A percentile compares a stretch with the other conserved stretches of the same genome.
Evolutionary conservation across 64 coral and sea anemone species (phyloP).

Genomic region (Montipora capricornis): DNA sequence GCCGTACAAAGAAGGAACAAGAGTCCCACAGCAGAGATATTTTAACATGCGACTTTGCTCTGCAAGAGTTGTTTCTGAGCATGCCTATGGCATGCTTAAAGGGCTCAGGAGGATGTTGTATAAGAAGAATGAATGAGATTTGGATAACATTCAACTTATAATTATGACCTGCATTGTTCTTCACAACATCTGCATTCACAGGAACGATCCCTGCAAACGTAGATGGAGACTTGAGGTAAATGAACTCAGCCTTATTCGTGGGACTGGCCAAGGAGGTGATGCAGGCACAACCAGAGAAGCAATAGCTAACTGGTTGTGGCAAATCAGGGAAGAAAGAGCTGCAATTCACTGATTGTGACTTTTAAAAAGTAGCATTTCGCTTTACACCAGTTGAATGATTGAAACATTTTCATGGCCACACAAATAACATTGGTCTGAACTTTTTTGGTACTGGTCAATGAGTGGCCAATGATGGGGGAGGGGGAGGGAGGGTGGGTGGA

Average conservation of each 20-base stretch:
- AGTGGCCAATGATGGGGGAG: too few relatives aligned
- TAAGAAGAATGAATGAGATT: constrained; percentile 69
- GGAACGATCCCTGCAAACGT: constrained; percentile 38
- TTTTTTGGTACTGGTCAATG: too few relatives aligned
- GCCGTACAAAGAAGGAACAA: constrained; percentile 47
- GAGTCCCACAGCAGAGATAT: constrained; percentile 26
- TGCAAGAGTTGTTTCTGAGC: constrained; percentile 37
- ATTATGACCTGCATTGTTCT: constrained; percentile 66
- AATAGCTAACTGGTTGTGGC: constrained; percentile 31
- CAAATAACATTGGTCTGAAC: too few relatives aligned
- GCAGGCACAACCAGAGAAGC: not conserved
- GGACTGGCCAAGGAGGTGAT: constrained; percentile 21
- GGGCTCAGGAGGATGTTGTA: constrained; percentile 68
- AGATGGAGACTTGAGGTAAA: constrained; percentile 52
- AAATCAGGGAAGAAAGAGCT: constrained; percentile 9
- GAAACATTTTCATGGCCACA: too few relatives aligned
- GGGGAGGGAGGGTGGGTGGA: too few relatives aligned
- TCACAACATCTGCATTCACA: constrained; percentile 58
- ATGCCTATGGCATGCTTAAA: constrained; percentile 71
- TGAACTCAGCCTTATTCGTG: constrained; percentile 36
- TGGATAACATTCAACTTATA: constrained; percentile 3
- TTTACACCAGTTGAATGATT: too few relatives aligned
- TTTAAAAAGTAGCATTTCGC: too few relatives aligned
- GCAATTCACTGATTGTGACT: too few relatives aligned
- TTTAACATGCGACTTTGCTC: constrained; percentile 66